Conservation (phyloP, 1,140 invertebrate species). For the Ceratosolen fusciceps region DNA sequence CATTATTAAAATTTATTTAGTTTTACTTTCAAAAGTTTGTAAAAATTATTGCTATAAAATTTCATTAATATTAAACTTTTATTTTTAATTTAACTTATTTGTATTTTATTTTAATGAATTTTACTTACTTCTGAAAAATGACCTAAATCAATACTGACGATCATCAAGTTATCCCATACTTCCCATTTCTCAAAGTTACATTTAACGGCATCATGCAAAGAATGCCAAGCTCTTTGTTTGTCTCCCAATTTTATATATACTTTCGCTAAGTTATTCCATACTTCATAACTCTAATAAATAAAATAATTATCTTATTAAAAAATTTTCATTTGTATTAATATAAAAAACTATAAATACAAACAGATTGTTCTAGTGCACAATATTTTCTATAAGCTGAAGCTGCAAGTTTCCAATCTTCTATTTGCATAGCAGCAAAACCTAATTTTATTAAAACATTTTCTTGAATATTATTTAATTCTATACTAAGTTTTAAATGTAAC, state of each 20-base stretch:
- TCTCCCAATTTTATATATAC: slow-evolving; percentile 91
- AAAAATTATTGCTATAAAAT: neutral
- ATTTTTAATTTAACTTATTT: neutral
- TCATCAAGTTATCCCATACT: slow-evolving; percentile 95
- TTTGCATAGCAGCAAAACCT: slow-evolving; percentile 86
- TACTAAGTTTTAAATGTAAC: slow-evolving; percentile 83
- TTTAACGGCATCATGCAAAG: slow-evolving; percentile 90
- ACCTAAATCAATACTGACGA: slow-evolving; percentile 84
- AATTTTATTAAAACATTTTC: slow-evolving; percentile 87
- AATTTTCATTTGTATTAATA: neutral
- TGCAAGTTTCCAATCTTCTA: slow-evolving; percentile 86
- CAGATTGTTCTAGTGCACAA: slow-evolving; percentile 86
- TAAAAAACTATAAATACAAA: slow-evolving; percentile 54
- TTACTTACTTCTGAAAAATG: slow-evolving; percentile 78
- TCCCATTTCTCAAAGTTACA: slow-evolving; percentile 97
- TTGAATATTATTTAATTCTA: slow-evolving; percentile 89
- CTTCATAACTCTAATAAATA: slow-evolving; percentile 84
- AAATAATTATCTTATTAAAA: neutral
- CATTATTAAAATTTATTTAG: too few relatives aligned
- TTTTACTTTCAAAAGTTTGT: too few relatives aligned
- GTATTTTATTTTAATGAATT: too few relatives aligned
- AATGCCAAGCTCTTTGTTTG: slow-evolving; percentile 86
- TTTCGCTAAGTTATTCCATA: slow-evolving; percentile 97
- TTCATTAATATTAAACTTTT: neutral
- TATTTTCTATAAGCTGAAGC: slow-evolving; percentile 89